phyloP scores from a whole-genome alignment of 37 sponge, comb jelly and placozoan species.

The Beroe forskalii region DNA sequence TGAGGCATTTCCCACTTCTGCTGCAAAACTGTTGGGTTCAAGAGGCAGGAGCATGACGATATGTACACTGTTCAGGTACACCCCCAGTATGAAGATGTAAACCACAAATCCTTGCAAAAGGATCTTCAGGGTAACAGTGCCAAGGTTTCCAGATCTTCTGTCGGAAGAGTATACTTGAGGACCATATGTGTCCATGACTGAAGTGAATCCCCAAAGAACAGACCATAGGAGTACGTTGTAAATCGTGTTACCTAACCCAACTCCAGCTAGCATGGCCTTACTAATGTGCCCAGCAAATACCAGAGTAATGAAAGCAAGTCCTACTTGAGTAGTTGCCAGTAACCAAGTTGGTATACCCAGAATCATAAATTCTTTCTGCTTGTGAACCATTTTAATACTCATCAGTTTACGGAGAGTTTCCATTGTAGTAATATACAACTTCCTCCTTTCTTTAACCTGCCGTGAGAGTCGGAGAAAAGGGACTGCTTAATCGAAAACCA shows the following conservation, averaged over 20 bases:
- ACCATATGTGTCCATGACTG: constrained; percentile 35
- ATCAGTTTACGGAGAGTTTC: not conserved
- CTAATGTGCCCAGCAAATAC: constrained; percentile 12
- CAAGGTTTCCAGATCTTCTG: not conserved
- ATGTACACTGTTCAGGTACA: constrained; percentile 33
- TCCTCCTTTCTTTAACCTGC: too few relatives aligned
- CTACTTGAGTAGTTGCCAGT: not conserved
- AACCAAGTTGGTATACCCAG: constrained; percentile 42
- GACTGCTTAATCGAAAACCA: too few relatives aligned
- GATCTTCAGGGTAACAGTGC: constrained; percentile 50
- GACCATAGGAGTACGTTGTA: constrained; percentile 48
- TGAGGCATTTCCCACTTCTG: not conserved
- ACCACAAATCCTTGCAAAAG: constrained; percentile 14
- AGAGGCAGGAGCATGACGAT: not conserved
- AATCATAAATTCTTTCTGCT: constrained; percentile 26
- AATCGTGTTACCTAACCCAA: constrained; percentile 54
- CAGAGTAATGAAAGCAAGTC: constrained; percentile 52
- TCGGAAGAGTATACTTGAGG: constrained; percentile 9
- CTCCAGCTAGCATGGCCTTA: constrained; percentile 25
- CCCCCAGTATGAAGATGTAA: constrained; percentile 47
- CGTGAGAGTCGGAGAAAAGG: too few relatives aligned
- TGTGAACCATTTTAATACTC: not conserved
- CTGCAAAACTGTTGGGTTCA: not conserved
- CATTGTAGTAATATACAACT: too few relatives aligned
- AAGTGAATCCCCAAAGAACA: constrained; percentile 50